phyloP scores from a whole-genome alignment of 2,888 invertebrate species.

The Slavum lentiscoides region DNA sequence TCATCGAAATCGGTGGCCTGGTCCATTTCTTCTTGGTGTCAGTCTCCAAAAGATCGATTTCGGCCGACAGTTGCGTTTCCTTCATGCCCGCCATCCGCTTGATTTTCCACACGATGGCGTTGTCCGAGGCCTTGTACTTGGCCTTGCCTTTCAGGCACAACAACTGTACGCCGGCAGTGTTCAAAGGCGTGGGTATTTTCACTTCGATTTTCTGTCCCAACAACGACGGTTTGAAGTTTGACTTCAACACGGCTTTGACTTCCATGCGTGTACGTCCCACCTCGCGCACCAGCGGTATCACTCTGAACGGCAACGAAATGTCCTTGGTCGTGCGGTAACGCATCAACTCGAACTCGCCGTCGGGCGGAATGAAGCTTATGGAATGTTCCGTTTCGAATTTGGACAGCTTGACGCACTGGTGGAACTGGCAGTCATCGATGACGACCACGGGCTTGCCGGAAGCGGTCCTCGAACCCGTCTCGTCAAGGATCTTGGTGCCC shows the following conservation, averaged over 20 bases:
- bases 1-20: conserved; percentile 99
- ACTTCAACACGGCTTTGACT: conserved; percentile 98
- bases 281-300: conserved; percentile 96
- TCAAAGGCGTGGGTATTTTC: conserved; percentile 96
- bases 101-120: conserved; percentile 95
- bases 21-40: conserved; percentile 99
- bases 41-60: conserved; percentile 96
- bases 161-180: conserved; percentile 97
- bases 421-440: conserved; percentile 99
- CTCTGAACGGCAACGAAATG: conserved; percentile 98
- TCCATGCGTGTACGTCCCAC: conserved; percentile 99
- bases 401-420: conserved; percentile 98
- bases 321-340: conserved; percentile 99
- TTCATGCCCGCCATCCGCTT: conserved; percentile 98
- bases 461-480: conserved; percentile 55
- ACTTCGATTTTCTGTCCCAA: conserved; percentile 99
- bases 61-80: conserved; percentile 98
- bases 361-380: conserved; percentile 99
- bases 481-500: conserved; percentile 65
- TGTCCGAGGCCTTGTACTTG: conserved; percentile 99
- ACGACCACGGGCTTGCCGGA: conserved; percentile 99
- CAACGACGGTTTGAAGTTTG: conserved; percentile 97
- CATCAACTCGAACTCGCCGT: conserved; percentile 99
- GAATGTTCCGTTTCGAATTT: conserved; percentile 99
- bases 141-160: conserved; percentile 99